Evolutionary conservation across 2,113 vertebrate species (phyloP).

Genomic region (Salvelinus alpinus): DNA sequence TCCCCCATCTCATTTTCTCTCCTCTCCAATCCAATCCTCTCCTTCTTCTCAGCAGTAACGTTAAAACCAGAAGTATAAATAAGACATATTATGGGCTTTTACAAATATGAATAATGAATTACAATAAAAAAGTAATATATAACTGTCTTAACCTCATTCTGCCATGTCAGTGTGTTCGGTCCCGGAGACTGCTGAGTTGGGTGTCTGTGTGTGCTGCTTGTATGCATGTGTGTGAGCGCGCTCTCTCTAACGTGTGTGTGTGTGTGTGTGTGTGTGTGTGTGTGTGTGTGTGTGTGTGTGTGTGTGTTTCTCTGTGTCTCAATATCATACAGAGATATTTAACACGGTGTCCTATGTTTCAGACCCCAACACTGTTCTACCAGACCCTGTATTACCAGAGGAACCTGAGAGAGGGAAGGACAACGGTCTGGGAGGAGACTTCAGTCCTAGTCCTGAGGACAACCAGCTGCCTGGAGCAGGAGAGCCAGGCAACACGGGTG

Average conservation of each 20-base stretch:
- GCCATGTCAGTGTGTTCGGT: constrained; percentile 61
- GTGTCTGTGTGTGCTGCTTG: no score
- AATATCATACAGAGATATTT: constrained; percentile 33
- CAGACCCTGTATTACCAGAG: constrained; percentile 80
- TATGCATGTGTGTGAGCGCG: background rate
- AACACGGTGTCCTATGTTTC: constrained; percentile 59
- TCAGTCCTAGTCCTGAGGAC: constrained; percentile 75
- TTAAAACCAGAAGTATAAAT: constrained; percentile 69
- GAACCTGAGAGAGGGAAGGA: constrained; percentile 68
- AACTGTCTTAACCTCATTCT: constrained; percentile 75
- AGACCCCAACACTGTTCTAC: constrained; percentile 84
- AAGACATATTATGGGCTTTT: constrained; percentile 76
- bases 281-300: background rate
- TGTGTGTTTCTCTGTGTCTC: constrained; percentile 23
- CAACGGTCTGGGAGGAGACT: constrained; percentile 79
- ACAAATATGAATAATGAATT: constrained; percentile 77
- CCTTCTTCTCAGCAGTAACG: constrained; percentile 23
- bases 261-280: constrained; percentile 15
- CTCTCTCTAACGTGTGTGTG: no score
- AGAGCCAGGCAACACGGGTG: constrained; percentile 68
- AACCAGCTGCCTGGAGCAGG: constrained; percentile 38
- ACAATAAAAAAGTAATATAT: constrained; percentile 72
- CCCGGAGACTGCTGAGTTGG: constrained; percentile 3
- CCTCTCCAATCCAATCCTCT: no score
- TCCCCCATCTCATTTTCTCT: background rate